These are phyloP conservation scores for Orthosia cruda DNA, from an alignment of 2,888 invertebrate genomes.

Conservation along the genomic window DNA sequence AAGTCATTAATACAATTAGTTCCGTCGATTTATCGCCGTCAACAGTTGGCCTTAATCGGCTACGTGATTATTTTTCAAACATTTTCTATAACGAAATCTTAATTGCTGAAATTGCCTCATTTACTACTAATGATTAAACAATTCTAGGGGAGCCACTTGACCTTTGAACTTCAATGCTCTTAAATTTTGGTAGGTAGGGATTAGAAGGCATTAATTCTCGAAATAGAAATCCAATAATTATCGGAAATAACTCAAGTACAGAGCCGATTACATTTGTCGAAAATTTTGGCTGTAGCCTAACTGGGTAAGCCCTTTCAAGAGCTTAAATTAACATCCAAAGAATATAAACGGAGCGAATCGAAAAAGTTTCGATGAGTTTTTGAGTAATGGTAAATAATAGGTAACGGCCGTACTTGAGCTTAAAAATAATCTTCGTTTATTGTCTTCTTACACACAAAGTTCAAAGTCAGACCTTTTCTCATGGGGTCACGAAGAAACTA, in stretches of 20 bases:
- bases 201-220: conserved; percentile 16
- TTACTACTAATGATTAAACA: conserved; percentile 62
- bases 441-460: too few relatives aligned
- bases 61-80: conserved; percentile 64
- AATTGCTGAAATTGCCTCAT: conserved; percentile 62
- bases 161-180: conserved; percentile 46
- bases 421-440: not conserved
- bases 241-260: conserved; percentile 18
- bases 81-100: conserved; percentile 62
- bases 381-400: conserved; percentile 8
- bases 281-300: not conserved
- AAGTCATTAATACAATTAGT: conserved; percentile 64
- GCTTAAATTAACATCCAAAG: not conserved
- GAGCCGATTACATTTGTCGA: conserved; percentile 22
- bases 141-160: conserved; percentile 54
- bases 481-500: too few relatives aligned
- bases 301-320: not conserved
- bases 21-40: conserved; percentile 60
- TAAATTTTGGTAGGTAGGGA: conserved; percentile 21
- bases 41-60: conserved; percentile 65
- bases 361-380: conserved; percentile 8
- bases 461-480: too few relatives aligned
- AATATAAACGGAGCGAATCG: not conserved
- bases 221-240: conserved; percentile 39
- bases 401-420: not conserved